Percentiles rank a stretch among this genome's conserved stretches.
Evolutionary conservation across 2,797 vertebrate species (phyloP).

Genomic region (Ficedula albicollis): DNA sequence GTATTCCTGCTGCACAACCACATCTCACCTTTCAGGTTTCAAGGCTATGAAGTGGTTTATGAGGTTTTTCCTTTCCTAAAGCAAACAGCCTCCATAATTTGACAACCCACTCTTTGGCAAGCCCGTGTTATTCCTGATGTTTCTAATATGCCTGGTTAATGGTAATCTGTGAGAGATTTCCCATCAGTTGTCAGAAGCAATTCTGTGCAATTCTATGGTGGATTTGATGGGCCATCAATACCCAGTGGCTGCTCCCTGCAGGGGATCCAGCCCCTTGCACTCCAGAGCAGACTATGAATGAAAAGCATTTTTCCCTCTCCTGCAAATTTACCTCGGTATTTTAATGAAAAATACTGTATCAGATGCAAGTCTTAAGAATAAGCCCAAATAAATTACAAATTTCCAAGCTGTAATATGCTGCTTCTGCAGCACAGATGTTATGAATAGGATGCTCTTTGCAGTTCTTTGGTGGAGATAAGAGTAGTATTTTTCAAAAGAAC

Average conservation of each 20-base stretch:
- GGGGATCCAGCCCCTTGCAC: neutral
- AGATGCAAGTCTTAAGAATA: neutral
- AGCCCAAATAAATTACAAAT: constrained; percentile 5
- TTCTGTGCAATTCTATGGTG: neutral
- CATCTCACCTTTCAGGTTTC: neutral
- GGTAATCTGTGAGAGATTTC: neutral
- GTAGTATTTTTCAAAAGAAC: constrained; percentile 11
- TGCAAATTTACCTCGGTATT: constrained; percentile 2
- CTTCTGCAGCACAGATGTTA: neutral
- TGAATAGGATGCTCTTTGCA: neutral
- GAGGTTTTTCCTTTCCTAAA: neutral
- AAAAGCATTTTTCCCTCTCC: neutral
- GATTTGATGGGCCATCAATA: neutral
- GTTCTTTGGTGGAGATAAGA: constrained; percentile 22
- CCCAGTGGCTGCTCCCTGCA: neutral
- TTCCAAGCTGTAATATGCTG: neutral
- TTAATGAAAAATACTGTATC: constrained; percentile 31
- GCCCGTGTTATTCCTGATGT: neutral
- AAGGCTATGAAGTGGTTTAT: neutral
- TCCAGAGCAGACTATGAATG: neutral
- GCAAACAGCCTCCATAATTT: neutral
- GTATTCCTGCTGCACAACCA: neutral
- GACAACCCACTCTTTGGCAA: neutral
- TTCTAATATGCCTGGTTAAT: constrained; percentile 13
- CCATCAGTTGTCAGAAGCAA: neutral